phyloP scores from a whole-genome alignment of 2,888 invertebrate species.

The Fragum fragum region DNA sequence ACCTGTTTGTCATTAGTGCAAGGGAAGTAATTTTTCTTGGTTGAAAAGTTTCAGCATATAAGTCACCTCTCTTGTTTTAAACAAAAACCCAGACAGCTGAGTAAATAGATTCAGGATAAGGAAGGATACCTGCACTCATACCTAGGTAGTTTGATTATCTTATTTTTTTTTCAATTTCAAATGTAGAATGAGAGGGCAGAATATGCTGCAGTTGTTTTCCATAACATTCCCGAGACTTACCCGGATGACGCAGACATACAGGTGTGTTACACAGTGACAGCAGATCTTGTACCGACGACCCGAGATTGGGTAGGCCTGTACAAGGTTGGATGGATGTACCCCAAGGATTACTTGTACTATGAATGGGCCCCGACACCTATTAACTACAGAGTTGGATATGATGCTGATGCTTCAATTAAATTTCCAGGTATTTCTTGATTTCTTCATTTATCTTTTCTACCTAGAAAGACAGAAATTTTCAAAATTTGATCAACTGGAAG shows the following conservation, averaged over 20 bases:
- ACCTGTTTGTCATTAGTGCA: too few relatives aligned
- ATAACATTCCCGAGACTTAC: conserved; percentile 83
- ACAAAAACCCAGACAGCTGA: too few relatives aligned
- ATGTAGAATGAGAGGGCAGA: conserved; percentile 68
- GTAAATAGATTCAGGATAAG: too few relatives aligned
- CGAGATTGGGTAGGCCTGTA: conserved; percentile 85
- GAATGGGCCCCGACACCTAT: conserved; percentile 80
- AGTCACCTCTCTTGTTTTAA: too few relatives aligned
- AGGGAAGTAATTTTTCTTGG: too few relatives aligned
- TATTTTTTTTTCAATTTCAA: too few relatives aligned
- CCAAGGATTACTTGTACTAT: conserved; percentile 81
- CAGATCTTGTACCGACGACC: conserved; percentile 73
- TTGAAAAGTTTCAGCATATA: too few relatives aligned
- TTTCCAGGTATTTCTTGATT: conserved; percentile 75
- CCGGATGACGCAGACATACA: conserved; percentile 82
- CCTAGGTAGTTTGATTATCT: too few relatives aligned
- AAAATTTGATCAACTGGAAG: too few relatives aligned
- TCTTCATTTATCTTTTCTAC: neutral
- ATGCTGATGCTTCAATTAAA: conserved; percentile 74
- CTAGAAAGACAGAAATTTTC: too few relatives aligned
- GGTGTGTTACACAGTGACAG: conserved; percentile 81
- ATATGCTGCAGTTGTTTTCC: conserved; percentile 84
- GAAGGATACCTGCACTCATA: too few relatives aligned
- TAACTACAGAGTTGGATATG: conserved; percentile 72
- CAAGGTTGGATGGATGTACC: conserved; percentile 84